A percentile compares a stretch with the other conserved stretches of the same genome.
These are phyloP conservation scores for Drosophila parvula DNA, from an alignment of 1,140 invertebrate genomes.

Conservation along the genomic window DNA sequence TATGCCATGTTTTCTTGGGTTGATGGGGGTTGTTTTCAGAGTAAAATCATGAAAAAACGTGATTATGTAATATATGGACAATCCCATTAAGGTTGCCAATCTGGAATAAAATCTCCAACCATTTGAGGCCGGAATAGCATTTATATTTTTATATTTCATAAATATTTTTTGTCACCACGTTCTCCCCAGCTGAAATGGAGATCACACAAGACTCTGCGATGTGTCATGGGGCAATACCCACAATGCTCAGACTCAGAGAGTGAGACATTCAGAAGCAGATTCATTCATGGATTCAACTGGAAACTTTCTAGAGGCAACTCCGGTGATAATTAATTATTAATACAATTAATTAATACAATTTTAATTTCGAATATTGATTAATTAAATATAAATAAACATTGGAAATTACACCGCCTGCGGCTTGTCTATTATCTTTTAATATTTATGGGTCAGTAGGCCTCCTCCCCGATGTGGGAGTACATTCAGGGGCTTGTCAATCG, in stretches of 20 bases:
- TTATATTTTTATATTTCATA: neutral
- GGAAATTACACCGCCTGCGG: slow-evolving; percentile 15
- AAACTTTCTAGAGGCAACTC: slow-evolving; percentile 9
- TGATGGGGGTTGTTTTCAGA: neutral
- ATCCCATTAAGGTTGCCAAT: too few relatives aligned
- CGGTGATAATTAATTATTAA: neutral
- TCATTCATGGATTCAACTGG: slow-evolving; percentile 8
- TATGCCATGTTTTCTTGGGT: neutral
- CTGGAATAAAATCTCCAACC: neutral
- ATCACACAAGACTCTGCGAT: slow-evolving; percentile 1
- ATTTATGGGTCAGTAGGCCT: slow-evolving; percentile 38
- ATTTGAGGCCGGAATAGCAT: too few relatives aligned
- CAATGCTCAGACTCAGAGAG: neutral
- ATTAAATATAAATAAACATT: neutral
- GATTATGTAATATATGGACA: too few relatives aligned
- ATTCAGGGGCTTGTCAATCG: slow-evolving; percentile 68
- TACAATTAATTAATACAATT: neutral
- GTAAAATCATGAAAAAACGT: too few relatives aligned
- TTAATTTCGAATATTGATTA: slow-evolving; percentile 26
- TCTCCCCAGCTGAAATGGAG: slow-evolving; percentile 4
- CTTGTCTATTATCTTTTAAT: slow-evolving; percentile 25
- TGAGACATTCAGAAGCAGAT: slow-evolving; percentile 7
- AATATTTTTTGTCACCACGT: neutral
- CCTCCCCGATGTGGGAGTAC: slow-evolving; percentile 47
- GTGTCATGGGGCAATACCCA: slow-evolving; percentile 35